Percentiles rank a stretch among this genome's conserved stretches.
Conservation (phyloP, 2,888 invertebrate genomes). For the Buathra laborator region DNA sequence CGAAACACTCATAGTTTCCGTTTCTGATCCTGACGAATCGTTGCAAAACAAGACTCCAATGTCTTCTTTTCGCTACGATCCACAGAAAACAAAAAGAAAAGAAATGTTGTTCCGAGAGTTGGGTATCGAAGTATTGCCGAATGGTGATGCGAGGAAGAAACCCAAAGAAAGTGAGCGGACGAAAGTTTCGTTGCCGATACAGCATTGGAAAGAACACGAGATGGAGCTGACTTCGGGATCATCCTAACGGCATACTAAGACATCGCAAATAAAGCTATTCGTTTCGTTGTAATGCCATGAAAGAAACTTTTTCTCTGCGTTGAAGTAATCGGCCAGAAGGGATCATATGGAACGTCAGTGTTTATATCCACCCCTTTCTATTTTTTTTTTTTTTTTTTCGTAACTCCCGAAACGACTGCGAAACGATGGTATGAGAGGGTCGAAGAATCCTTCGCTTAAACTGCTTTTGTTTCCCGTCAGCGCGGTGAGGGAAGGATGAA, state of each 20-base stretch:
- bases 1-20: constrained; percentile 43
- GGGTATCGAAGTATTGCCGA: constrained; percentile 43
- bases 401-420: neutral
- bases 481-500: neutral
- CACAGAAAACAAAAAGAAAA: neutral
- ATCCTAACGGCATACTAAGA: constrained; percentile 68
- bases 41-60: constrained; percentile 62
- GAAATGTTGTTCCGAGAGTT: constrained; percentile 55
- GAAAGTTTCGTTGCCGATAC: constrained; percentile 72
- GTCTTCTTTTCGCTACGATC: constrained; percentile 20
- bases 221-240: constrained; percentile 31
- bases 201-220: constrained; percentile 16
- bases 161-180: constrained; percentile 13
- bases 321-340: constrained; percentile 56
- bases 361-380: constrained; percentile 53
- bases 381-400: constrained; percentile 8
- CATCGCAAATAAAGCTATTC: constrained; percentile 79
- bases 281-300: constrained; percentile 74
- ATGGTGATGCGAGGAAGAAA: constrained; percentile 19
- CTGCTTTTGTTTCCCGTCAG: constrained; percentile 21
- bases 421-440: neutral
- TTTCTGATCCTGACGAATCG: constrained; percentile 72
- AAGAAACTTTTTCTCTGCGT: constrained; percentile 68
- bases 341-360: constrained; percentile 56
- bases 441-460: constrained; percentile 6